phyloP scores from a whole-genome alignment of 2,888 invertebrate species.

The Ichneumon xanthorius region DNA sequence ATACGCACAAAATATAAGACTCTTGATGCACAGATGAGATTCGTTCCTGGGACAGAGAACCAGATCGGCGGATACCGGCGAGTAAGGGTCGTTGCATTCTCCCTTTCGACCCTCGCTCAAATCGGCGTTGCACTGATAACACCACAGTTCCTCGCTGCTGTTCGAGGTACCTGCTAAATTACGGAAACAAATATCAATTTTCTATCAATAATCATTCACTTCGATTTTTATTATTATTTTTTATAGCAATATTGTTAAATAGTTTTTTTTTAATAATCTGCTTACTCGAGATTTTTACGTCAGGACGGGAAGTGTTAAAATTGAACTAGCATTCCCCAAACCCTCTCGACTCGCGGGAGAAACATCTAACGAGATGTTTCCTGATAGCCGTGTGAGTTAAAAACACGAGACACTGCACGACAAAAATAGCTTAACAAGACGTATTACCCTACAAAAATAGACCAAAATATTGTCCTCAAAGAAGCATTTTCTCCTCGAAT shows the following conservation, averaged over 20 bases:
- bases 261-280: not conserved
- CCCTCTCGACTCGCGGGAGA: not conserved
- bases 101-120: conserved; percentile 68
- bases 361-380: conserved; percentile 53
- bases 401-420: conserved; percentile 8
- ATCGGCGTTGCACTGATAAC: conserved; percentile 77
- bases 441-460: not conserved
- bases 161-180: conserved; percentile 48
- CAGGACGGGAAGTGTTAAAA: not conserved
- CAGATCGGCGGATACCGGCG: conserved; percentile 69
- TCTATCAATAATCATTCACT: not conserved
- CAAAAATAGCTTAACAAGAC: not conserved
- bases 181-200: conserved; percentile 4
- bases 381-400: conserved; percentile 22
- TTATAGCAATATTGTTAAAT: not conserved
- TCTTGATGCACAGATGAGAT: conserved; percentile 76
- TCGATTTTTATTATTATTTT: not conserved
- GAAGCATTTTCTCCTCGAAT: not conserved
- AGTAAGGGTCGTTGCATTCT: conserved; percentile 78
- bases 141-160: conserved; percentile 71
- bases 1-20: conserved; percentile 75
- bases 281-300: not conserved
- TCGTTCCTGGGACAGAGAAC: conserved; percentile 74
- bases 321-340: not conserved
- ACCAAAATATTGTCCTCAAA: not conserved